These are phyloP conservation scores for Campoplex capitator DNA, from an alignment of 2,888 invertebrate species.

Conservation along the genomic window DNA sequence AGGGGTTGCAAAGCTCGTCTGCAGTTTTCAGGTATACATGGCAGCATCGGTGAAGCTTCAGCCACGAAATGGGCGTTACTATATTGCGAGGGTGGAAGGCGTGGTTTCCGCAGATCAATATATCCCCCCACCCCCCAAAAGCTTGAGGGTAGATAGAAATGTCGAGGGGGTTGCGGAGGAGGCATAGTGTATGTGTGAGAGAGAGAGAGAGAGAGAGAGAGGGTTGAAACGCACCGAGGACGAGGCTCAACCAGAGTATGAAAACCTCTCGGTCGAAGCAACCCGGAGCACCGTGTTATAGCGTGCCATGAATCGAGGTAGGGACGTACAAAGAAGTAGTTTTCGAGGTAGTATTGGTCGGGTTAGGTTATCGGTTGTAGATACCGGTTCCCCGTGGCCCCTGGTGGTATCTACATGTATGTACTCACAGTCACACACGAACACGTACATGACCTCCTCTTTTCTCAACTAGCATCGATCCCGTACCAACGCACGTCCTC, in stretches of 20 bases:
- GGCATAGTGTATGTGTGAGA: neutral
- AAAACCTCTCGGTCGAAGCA: conserved; percentile 52
- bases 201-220: neutral
- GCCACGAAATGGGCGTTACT: conserved; percentile 77
- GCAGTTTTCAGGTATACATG: conserved; percentile 33
- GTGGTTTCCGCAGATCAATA: conserved; percentile 83
- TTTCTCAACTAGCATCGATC: conserved; percentile 79
- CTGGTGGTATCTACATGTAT: conserved; percentile 58
- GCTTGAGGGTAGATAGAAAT: conserved; percentile 35
- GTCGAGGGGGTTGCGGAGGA: conserved; percentile 59
- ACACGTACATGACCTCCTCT: conserved; percentile 66
- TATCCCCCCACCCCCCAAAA: conserved; percentile 73
- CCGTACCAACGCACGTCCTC: conserved; percentile 63
- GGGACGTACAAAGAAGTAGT: conserved; percentile 27
- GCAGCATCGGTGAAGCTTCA: conserved; percentile 57
- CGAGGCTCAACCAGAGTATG: conserved; percentile 51
- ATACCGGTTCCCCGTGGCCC: conserved; percentile 56
- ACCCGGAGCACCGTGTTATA: conserved; percentile 23
- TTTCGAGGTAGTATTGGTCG: conserved; percentile 55
- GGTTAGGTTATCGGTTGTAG: conserved; percentile 40
- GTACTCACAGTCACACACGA: conserved; percentile 4
- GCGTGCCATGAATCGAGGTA: conserved; percentile 19
- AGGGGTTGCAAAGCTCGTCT: conserved; percentile 31
- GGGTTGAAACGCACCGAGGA: conserved; percentile 47
- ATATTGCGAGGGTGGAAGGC: conserved; percentile 78